These are phyloP conservation scores for Pitta sordida DNA, from an alignment of 2,113 vertebrate species.

Conservation along the genomic window DNA sequence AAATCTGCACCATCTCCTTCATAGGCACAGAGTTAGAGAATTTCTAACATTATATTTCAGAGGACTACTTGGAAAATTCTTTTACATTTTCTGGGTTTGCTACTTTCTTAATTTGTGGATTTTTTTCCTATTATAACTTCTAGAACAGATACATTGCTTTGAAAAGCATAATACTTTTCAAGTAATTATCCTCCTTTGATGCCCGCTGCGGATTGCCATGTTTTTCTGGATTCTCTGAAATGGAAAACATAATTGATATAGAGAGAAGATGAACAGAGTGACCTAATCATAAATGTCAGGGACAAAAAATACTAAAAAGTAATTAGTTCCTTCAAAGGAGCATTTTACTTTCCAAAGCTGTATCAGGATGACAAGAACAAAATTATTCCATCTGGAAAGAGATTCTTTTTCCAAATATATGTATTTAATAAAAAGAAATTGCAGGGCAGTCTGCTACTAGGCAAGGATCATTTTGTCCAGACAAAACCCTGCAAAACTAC, in stretches of 20 bases:
- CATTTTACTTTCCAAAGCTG: conserved; percentile 6
- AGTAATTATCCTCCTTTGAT: neutral
- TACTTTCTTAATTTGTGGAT: neutral
- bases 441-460: neutral
- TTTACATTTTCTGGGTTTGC: neutral
- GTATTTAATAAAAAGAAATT: conserved; percentile 19
- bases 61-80: neutral
- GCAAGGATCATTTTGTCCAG: conserved; percentile 11
- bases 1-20: neutral
- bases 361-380: conserved; percentile 20
- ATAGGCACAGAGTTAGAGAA: neutral
- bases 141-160: neutral
- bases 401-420: neutral
- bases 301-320: neutral
- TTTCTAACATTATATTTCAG: neutral
- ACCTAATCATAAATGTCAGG: neutral
- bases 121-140: neutral
- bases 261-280: neutral
- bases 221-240: neutral
- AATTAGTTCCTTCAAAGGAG: conserved; percentile 15
- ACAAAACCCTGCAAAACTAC: conserved; percentile 38
- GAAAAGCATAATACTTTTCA: neutral
- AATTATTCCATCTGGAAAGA: conserved; percentile 29
- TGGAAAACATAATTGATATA: neutral
- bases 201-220: neutral